Conservation (phyloP, 2,888 invertebrate genomes). For the Leucoma salicis region DNA sequence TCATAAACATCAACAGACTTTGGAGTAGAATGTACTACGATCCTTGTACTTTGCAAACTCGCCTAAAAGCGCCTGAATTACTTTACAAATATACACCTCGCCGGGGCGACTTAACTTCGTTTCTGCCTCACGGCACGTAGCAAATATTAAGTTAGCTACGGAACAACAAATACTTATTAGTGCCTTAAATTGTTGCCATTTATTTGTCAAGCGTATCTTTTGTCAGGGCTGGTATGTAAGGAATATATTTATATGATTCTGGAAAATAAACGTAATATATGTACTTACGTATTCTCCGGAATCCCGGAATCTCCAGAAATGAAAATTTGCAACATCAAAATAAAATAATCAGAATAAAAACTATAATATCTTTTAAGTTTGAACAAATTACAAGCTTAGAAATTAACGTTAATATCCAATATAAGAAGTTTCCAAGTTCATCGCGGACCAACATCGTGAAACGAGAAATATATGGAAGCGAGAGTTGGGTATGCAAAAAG, state of each 20-base stretch:
- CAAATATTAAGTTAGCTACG: slow-evolving; percentile 38
- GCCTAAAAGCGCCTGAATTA: too few species aligned
- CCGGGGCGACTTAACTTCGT: slow-evolving; percentile 1
- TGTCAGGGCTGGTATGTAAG: slow-evolving; percentile 12
- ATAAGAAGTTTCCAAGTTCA: too few species aligned
- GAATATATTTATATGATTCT: not conserved
- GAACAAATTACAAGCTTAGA: too few species aligned
- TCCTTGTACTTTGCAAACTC: not conserved
- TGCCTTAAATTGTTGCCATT: slow-evolving; percentile 41
- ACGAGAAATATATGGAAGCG: too few species aligned
- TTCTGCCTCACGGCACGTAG: slow-evolving; percentile 20
- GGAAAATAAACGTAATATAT: not conserved
- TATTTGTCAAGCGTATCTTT: slow-evolving; percentile 21
- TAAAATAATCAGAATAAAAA: too few species aligned
- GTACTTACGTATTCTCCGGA: too few species aligned
- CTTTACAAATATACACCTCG: not conserved
- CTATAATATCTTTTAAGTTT: too few species aligned
- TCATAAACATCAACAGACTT: not conserved
- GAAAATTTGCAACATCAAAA: too few species aligned
- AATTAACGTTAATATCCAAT: too few species aligned
- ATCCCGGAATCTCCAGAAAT: too few species aligned
- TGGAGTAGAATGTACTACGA: not conserved
- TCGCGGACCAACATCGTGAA: too few species aligned
- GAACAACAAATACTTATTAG: slow-evolving; percentile 42
- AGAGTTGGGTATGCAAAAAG: too few species aligned